Base-by-base conservation (phyloP, 2,797 vertebrate genomes). In the Bradypodion ventrale region DNA sequence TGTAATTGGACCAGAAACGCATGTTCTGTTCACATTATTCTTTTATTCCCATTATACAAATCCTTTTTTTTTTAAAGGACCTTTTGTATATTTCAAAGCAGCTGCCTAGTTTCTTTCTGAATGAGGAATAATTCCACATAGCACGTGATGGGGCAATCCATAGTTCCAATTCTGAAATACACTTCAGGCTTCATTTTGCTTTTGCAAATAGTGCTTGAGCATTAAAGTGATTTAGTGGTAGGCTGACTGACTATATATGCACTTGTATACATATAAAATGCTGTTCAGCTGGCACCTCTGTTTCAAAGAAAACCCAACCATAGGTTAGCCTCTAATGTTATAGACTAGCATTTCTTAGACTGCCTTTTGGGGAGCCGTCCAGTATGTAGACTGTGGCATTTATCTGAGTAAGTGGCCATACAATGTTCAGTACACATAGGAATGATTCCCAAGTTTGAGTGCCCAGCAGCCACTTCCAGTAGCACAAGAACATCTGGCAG, bases 31-130 rank as follows among this genome's bases (percentile, higher is more conserved):
- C 77, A 66, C 32, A 52, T 78, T 77, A 59, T 73, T 81, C 60
- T 66, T 59, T 78, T 77, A 59, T 73, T 81, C 60, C 73, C 66
- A 80, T 78, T 81, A 59, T 76, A n/a, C 27, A 32, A 63, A 42
- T 35, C n/a, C n/a, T n/a, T n/a, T n/a, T n/a, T n/a, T n/a, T n/a
- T n/a, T n/a, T n/a, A n/a, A n/a, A n/a, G n/a, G 25, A 72, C 59
- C 42, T n/a, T 80, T 83, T 52, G 35, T 32, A 70, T 29, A 56
- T 80, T 72, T 52, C 40, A 63, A 65, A 83, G 56, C 72, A 70
- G 27, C 32, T 75, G 27, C 40, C 72, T 63, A 62, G 35, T 63
- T 32, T 65, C 65, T 75, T 29, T 84, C 23, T 44, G 29, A 79
- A 80, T 80, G 56, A 49, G 1, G 19, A 81, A 81, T 52, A 29